Evolutionary conservation across 2,888 invertebrate species (phyloP).

Genomic region (Acronicta alni): DNA sequence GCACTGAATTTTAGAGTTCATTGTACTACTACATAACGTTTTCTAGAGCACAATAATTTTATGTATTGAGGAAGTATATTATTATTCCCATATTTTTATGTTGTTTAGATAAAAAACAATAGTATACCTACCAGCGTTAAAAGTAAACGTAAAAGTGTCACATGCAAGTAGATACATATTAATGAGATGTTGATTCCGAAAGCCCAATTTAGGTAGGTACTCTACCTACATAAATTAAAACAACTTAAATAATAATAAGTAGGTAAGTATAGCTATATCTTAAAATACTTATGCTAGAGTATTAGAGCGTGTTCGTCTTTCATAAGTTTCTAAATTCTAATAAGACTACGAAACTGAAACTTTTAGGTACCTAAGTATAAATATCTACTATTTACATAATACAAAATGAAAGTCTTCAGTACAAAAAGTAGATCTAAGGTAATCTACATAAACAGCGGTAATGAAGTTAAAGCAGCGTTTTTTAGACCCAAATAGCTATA

Average conservation of each 20-base stretch:
- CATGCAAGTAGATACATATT: too few species aligned
- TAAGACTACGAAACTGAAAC: neutral
- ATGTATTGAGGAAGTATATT: constrained; percentile 26
- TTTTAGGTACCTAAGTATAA: neutral
- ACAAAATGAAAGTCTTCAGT: neutral
- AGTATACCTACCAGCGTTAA: too few species aligned
- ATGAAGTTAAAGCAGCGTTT: neutral
- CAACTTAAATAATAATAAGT: too few species aligned
- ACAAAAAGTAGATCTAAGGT: constrained; percentile 3
- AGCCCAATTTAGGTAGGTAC: too few species aligned
- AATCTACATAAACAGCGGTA: neutral
- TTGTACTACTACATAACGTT: constrained; percentile 50
- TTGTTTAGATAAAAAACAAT: too few species aligned
- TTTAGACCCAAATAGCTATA: neutral
- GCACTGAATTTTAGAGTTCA: constrained; percentile 60
- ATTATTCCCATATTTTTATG: neutral
- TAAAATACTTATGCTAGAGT: too few species aligned
- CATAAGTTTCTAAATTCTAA: neutral
- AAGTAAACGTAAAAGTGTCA: too few species aligned
- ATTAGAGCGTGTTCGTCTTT: too few species aligned
- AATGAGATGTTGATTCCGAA: too few species aligned
- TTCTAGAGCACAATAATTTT: constrained; percentile 32
- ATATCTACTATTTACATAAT: neutral
- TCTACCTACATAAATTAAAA: too few species aligned
- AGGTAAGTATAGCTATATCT: too few species aligned